These are phyloP conservation scores for Harlomillsia oculata DNA, from an alignment of 1,140 invertebrate genomes.

Conservation along the genomic window DNA sequence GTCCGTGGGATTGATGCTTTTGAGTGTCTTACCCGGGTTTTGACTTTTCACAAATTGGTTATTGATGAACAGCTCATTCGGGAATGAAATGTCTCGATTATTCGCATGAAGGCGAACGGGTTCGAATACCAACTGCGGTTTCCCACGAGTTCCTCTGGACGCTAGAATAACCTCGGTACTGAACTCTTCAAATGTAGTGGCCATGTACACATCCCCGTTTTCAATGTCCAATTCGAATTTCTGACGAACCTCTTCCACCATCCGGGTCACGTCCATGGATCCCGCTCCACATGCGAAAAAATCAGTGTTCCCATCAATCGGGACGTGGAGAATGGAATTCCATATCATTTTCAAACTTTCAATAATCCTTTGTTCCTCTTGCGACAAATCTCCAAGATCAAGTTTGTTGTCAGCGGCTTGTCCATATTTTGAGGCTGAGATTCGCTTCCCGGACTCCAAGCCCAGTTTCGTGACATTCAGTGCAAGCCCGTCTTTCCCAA, in stretches of 20 bases:
- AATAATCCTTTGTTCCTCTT: constrained; percentile 60
- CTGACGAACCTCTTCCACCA: constrained; percentile 87
- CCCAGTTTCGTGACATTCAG: constrained; percentile 64
- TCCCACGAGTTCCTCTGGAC: constrained; percentile 49
- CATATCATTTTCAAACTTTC: constrained; percentile 60
- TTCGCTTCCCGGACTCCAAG: constrained; percentile 67
- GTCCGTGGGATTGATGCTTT: constrained; percentile 73
- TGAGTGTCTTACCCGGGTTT: constrained; percentile 46
- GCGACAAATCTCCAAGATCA: constrained; percentile 57
- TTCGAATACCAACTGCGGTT: constrained; percentile 52
- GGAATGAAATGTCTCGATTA: constrained; percentile 72
- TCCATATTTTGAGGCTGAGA: constrained; percentile 70
- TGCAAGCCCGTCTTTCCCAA: constrained; percentile 61
- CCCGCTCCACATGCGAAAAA: constrained; percentile 86
- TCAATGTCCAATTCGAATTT: constrained; percentile 63
- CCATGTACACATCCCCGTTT: constrained; percentile 89
- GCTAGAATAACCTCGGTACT: constrained; percentile 54
- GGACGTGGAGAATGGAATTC: constrained; percentile 69
- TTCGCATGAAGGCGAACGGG: constrained; percentile 67
- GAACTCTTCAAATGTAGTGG: constrained; percentile 76
- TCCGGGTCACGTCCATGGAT: constrained; percentile 90
- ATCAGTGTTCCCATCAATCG: constrained; percentile 69
- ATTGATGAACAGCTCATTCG: constrained; percentile 82
- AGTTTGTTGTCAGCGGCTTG: constrained; percentile 46
- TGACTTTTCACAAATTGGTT: constrained; percentile 70